Evolutionary conservation across 1,140 invertebrate genomes (phyloP), one percentile per base, ranked within the genome.

Genomic region (Solen grandis): DNA sequence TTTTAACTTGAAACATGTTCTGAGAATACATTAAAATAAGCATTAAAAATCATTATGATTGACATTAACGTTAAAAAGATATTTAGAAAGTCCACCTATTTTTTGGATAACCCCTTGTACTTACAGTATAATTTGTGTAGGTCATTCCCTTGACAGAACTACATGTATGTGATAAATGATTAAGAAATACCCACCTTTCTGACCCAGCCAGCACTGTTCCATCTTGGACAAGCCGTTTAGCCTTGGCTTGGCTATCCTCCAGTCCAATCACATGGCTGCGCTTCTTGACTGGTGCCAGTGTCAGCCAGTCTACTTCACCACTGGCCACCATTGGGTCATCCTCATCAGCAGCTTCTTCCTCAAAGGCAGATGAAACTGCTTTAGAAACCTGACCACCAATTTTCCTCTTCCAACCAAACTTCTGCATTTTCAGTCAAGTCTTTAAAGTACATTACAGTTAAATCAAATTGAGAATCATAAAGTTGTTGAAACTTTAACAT

Each of bases 361-460:
- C 84, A 86, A 91, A 91, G 13, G 85, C 74, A 54, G 52, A 31
- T 10, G 86, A 85, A 27, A 77, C 60, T 52, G 36, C 46, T 52
- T 86, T 86, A 19, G 73, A 75, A 2, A 92, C 86, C 14, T 84
- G 85, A 19, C 63, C 78, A 8, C 88, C 90, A 82, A 84, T 65
- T 83, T 92, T 92, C 63, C 88, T 84, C 65, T 91, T 92, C 91
- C 91, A 92, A 13, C 86, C 86, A 88, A 92, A 92, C 27, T 87
- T 83, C 41, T 85, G 87, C 85, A 2, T 38, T 63, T 16, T 57
- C n/a, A 13, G 4, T 14, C 33, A 65, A 22, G 33, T 16, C 14
- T 22, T 36, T 31, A 65, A 65, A 14, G 14, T 31, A 29, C n/a
- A n/a, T n/a, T n/a, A n/a, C n/a, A n/a, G n/a, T n/a, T n/a, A n/a